These are phyloP conservation scores for Sarcophaga rosellei DNA, from an alignment of 2,888 invertebrate species.

Conservation along the genomic window DNA sequence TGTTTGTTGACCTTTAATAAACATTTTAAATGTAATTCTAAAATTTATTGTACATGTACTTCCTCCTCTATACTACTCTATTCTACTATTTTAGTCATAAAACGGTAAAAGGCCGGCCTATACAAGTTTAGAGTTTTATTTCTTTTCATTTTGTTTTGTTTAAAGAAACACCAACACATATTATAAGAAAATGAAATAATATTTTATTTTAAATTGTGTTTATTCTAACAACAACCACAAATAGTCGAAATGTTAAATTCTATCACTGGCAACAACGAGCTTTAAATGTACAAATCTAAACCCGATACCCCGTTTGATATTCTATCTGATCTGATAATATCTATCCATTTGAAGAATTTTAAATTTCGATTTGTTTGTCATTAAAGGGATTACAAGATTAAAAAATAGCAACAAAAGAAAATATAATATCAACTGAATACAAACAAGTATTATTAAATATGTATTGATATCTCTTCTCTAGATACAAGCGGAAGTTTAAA, in stretches of 20 bases:
- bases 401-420: too few species aligned
- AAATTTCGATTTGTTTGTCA: too few species aligned
- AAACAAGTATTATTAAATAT: neutral
- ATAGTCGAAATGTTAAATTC: too few species aligned
- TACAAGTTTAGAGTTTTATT: neutral
- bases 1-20: neutral
- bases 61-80: neutral
- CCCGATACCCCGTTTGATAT: too few species aligned
- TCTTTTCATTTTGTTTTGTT: neutral
- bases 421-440: too few species aligned
- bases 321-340: too few species aligned
- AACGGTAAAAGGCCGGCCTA: neutral
- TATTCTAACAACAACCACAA: neutral
- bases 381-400: too few species aligned
- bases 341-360: too few species aligned
- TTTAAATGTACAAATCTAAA: too few species aligned
- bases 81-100: conserved; percentile 13
- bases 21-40: conserved; percentile 6
- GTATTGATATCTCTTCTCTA: conserved; percentile 57
- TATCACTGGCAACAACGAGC: too few species aligned
- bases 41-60: neutral
- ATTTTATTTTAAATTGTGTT: neutral
- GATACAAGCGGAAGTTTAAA: conserved; percentile 85
- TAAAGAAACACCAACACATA: neutral
- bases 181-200: neutral